Percentiles rank a stretch among this genome's conserved stretches.
These are phyloP conservation scores for Drosophila oshimai DNA, from an alignment of 1,140 invertebrate genomes.

Conservation along the genomic window DNA sequence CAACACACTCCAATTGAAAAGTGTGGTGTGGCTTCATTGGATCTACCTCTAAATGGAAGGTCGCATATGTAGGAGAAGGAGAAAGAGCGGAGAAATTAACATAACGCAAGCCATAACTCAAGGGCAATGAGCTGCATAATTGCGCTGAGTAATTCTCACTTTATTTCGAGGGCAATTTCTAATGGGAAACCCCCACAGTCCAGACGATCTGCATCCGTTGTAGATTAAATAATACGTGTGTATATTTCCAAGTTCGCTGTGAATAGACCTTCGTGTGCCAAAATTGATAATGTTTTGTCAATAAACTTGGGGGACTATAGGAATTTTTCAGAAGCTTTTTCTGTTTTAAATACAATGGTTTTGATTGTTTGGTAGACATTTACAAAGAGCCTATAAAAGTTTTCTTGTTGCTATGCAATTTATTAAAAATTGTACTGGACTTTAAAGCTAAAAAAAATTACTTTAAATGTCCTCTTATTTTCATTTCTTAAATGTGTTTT, in stretches of 20 bases:
- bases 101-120: conserved; percentile 61
- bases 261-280: background rate
- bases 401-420: too few relatives aligned
- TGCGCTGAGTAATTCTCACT: conserved; percentile 80
- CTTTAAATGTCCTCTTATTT: background rate
- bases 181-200: conserved; percentile 35
- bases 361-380: background rate
- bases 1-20: conserved; percentile 9
- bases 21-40: conserved; percentile 21
- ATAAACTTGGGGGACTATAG: too few relatives aligned
- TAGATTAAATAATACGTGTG: conserved; percentile 32
- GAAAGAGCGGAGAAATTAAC: conserved; percentile 33
- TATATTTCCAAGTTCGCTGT: conserved; percentile 21
- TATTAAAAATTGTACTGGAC: too few relatives aligned
- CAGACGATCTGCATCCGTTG: conserved; percentile 27
- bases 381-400: too few relatives aligned
- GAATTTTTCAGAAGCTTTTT: too few relatives aligned
- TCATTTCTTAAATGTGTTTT: background rate
- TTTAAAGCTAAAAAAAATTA: background rate
- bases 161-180: conserved; percentile 55
- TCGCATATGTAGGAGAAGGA: conserved; percentile 48
- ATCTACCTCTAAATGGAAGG: conserved; percentile 42
- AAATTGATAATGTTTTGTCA: background rate
- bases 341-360: background rate
- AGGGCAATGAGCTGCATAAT: conserved; percentile 79